Percentiles rank a stretch among this genome's conserved stretches.
These are phyloP conservation scores for Eupeodes luniger DNA, from an alignment of 2,888 invertebrate genomes.

Conservation along the genomic window DNA sequence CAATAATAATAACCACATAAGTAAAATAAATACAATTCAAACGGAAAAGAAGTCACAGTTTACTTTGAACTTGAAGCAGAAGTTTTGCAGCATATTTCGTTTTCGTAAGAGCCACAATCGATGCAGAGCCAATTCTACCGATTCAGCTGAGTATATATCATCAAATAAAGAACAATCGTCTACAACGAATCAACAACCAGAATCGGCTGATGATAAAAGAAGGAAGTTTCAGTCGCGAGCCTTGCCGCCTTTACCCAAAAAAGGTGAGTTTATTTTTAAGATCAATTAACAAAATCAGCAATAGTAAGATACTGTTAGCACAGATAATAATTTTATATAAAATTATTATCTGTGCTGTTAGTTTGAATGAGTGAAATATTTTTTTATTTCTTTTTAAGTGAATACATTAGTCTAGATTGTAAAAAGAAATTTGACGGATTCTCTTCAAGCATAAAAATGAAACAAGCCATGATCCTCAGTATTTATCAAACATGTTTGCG, in stretches of 20 bases:
- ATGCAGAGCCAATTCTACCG: conserved; percentile 79
- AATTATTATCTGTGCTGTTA: too few species aligned
- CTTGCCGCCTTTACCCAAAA: conserved; percentile 87
- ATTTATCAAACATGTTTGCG: too few species aligned
- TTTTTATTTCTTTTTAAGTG: too few species aligned
- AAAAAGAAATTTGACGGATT: too few species aligned
- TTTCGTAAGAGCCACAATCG: conserved; percentile 85
- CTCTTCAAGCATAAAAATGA: too few species aligned
- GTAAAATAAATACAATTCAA: conserved; percentile 79
- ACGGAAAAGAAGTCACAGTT: conserved; percentile 89
- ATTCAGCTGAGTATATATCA: conserved; percentile 76
- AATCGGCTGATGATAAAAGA: conserved; percentile 80
- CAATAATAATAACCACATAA: conserved; percentile 77
- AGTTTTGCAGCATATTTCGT: conserved; percentile 93
- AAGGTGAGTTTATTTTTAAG: conserved; percentile 80
- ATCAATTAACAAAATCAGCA: too few species aligned
- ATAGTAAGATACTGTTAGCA: too few species aligned
- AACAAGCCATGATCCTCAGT: too few species aligned
- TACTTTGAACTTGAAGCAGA: conserved; percentile 91
- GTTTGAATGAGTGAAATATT: too few species aligned
- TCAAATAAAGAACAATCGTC: conserved; percentile 76
- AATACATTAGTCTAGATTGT: too few species aligned
- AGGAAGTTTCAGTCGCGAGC: conserved; percentile 87
- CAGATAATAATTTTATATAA: too few species aligned
- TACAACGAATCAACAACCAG: conserved; percentile 71